Conservation (phyloP, 2,797 vertebrate genomes). For the Periophthalmus magnuspinnatus region DNA sequence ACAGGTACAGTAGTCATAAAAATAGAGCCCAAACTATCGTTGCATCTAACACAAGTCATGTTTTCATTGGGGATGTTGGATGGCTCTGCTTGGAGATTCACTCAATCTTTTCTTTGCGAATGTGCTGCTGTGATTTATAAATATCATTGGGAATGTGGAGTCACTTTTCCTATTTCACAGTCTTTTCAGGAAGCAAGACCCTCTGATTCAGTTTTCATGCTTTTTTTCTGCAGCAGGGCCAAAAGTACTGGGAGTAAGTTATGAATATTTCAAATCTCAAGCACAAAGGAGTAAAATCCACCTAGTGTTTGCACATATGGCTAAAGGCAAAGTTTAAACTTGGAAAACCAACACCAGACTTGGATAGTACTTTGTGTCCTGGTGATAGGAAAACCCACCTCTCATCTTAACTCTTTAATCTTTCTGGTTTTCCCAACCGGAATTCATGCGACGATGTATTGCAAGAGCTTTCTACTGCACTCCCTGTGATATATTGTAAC, state of each 20-base stretch:
- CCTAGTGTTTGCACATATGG: constrained; percentile 48
- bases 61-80: constrained; percentile 16
- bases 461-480: too few relatives aligned
- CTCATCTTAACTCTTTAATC: not conserved
- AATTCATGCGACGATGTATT: not conserved
- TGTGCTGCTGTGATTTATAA: constrained; percentile 48
- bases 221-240: constrained; percentile 37
- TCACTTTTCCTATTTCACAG: constrained; percentile 54
- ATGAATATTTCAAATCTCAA: constrained; percentile 67
- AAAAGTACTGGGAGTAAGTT: constrained; percentile 55
- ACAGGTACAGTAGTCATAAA: constrained; percentile 2
- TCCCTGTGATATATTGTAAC: too few relatives aligned
- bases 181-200: constrained; percentile 51
- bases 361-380: not conserved
- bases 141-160: constrained; percentile 53
- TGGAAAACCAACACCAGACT: constrained; percentile 27
- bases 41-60: constrained; percentile 9
- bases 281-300: constrained; percentile 58
- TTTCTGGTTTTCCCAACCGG: not conserved
- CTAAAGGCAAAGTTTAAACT: constrained; percentile 43
- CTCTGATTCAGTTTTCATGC: constrained; percentile 58
- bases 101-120: constrained; percentile 36
- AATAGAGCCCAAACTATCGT: constrained; percentile 5
- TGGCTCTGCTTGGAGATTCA: constrained; percentile 25
- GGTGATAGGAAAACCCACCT: not conserved